These are phyloP conservation scores for Podiceps cristatus DNA, from an alignment of 2,113 vertebrate species.

Conservation along the genomic window DNA sequence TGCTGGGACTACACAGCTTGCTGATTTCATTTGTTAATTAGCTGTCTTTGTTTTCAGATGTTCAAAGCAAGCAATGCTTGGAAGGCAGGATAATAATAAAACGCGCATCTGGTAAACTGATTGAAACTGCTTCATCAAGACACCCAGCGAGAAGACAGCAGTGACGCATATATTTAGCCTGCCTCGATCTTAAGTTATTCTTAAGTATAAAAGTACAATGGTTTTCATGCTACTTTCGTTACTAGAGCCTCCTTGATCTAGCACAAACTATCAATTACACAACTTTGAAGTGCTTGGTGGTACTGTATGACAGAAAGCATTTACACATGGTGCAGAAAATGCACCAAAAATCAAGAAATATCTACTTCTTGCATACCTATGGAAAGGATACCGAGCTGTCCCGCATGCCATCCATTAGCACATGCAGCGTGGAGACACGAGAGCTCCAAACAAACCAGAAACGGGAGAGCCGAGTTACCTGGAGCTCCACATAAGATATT, in stretches of 20 bases:
- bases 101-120: background rate
- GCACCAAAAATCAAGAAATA: background rate
- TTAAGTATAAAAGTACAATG: background rate
- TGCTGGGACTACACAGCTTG: background rate
- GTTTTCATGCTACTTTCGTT: background rate
- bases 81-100: constrained; percentile 14
- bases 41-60: constrained; percentile 28
- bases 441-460: background rate
- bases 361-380: accelerated
- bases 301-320: background rate
- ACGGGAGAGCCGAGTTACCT: background rate
- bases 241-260: background rate
- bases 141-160: background rate
- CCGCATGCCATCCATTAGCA: accelerated
- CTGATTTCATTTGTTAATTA: constrained; percentile 43
- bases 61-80: background rate
- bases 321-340: background rate
- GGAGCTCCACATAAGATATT: background rate
- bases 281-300: background rate
- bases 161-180: background rate
- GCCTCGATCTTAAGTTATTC: background rate
- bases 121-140: background rate
- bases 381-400: background rate
- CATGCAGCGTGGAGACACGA: accelerated
- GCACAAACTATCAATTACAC: background rate